These are phyloP conservation scores for Phyllopteryx taeniolatus DNA, from an alignment of 2,113 vertebrate genomes.

Conservation along the genomic window DNA sequence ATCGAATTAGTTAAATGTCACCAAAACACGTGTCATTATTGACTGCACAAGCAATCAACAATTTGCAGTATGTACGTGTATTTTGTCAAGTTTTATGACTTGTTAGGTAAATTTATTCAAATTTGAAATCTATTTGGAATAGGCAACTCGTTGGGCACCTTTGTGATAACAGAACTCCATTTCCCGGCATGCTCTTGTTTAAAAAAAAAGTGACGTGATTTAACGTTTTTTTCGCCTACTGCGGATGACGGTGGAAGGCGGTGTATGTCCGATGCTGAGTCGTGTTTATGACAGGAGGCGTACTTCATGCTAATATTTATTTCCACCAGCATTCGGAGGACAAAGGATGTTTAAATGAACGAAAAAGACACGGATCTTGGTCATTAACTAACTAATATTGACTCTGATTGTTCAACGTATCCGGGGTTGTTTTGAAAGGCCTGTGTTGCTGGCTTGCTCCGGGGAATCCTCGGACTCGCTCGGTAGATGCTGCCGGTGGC, in stretches of 20 bases:
- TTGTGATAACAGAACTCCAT: constrained; percentile 23
- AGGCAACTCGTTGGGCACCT: background rate
- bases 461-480: constrained; percentile 57
- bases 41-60: too few relatives aligned
- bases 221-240: constrained; percentile 20
- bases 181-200: constrained; percentile 43
- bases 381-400: background rate
- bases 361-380: background rate
- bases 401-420: background rate
- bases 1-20: too few relatives aligned
- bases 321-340: background rate
- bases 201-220: constrained; percentile 32
- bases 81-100: background rate
- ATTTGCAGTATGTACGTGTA: background rate
- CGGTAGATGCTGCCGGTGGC: constrained; percentile 36
- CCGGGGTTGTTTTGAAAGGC: constrained; percentile 52
- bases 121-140: background rate
- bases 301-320: constrained; percentile 23
- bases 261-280: constrained; percentile 35
- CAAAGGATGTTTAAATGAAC: constrained; percentile 3
- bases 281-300: constrained; percentile 38
- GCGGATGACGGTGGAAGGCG: constrained; percentile 60
- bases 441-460: constrained; percentile 58
- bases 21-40: too few relatives aligned
- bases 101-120: background rate